Percentiles rank a stretch among this genome's conserved stretches.
phyloP scores from a whole-genome alignment of 1,140 invertebrate species.

The Anoplolepis gracilipes region DNA sequence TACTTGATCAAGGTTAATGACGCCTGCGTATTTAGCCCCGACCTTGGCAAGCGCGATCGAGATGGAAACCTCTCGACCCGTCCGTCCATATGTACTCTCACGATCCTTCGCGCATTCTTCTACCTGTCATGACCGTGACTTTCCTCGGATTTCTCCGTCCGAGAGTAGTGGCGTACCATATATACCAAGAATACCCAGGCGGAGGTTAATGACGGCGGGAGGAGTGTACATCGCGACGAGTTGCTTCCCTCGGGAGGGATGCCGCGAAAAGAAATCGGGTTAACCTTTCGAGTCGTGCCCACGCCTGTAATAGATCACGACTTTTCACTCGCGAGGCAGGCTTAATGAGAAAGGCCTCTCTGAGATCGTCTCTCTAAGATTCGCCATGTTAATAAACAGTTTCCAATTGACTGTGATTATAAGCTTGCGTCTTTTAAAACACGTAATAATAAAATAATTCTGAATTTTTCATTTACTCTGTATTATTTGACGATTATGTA shows the following conservation, averaged over 20 bases:
- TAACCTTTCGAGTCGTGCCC: slow-evolving; percentile 19
- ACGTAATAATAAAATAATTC: not conserved
- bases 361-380: not conserved
- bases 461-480: not conserved
- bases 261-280: slow-evolving; percentile 42
- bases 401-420: not conserved
- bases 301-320: slow-evolving; percentile 37
- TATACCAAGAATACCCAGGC: not conserved
- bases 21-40: slow-evolving; percentile 12
- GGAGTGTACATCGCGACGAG: not conserved
- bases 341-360: slow-evolving; percentile 15
- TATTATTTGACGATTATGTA: not conserved
- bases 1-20: slow-evolving; percentile 45
- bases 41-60: slow-evolving; percentile 30
- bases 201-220: slow-evolving; percentile 50
- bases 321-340: slow-evolving; percentile 35
- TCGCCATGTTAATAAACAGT: not conserved
- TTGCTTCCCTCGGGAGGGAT: slow-evolving; percentile 28
- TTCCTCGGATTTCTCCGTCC: slow-evolving; percentile 48
- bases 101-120: slow-evolving; percentile 20
- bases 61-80: slow-evolving; percentile 24
- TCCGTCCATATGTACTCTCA: not conserved
- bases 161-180: slow-evolving; percentile 10
- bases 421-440: not conserved
- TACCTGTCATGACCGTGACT: slow-evolving; percentile 33